phyloP scores from a whole-genome alignment of 2,113 vertebrate species.

The Glaucomys volans region DNA sequence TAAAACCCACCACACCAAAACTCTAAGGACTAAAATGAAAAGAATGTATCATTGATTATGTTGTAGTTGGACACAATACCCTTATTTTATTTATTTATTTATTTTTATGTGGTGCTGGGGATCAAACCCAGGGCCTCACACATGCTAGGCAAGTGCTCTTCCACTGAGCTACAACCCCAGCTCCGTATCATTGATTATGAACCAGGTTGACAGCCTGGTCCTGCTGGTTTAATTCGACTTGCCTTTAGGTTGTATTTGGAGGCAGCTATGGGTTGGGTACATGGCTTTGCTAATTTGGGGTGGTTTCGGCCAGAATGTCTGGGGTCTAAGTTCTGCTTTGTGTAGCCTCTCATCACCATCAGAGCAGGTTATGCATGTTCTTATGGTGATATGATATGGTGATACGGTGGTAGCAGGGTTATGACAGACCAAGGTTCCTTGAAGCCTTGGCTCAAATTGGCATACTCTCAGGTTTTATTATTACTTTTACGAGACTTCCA shows the following conservation, averaged over 20 bases:
- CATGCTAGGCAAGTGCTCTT: too few relatives aligned
- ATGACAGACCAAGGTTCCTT: not conserved
- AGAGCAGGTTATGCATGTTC: not conserved
- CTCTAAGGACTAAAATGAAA: not conserved
- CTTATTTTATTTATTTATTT: too few relatives aligned
- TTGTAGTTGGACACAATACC: too few relatives aligned
- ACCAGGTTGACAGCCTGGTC: not conserved
- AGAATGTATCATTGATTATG: not conserved
- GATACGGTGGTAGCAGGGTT: not conserved
- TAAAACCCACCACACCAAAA: not conserved
- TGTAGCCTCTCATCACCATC: not conserved
- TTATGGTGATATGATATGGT: not conserved
- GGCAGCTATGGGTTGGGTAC: not conserved
- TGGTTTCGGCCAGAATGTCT: not conserved
- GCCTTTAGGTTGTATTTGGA: not conserved
- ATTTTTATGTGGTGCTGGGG: too few relatives aligned
- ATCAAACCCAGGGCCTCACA: too few relatives aligned
- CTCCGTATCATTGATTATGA: too few relatives aligned
- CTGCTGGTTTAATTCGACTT: not conserved
- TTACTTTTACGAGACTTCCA: not conserved
- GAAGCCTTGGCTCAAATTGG: not conserved
- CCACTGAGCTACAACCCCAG: too few relatives aligned
- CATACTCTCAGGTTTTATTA: not conserved
- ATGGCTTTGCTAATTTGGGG: not conserved
- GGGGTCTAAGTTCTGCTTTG: not conserved